Conservation (phyloP, 2,113 vertebrate genomes). For the Albula glossodonta region DNA sequence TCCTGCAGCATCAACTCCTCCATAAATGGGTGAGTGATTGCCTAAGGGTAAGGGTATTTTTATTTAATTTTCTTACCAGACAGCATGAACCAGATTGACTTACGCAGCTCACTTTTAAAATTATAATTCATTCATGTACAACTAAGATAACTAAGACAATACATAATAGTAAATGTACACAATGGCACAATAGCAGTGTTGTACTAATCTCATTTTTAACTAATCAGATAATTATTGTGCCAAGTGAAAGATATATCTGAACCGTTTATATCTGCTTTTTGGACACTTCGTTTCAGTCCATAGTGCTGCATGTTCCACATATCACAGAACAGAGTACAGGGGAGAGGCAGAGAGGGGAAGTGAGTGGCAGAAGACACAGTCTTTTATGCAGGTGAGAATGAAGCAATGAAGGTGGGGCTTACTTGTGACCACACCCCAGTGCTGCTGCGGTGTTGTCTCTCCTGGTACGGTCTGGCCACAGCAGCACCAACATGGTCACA, state of each 20-base stretch:
- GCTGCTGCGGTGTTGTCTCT: background rate
- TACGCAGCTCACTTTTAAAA: background rate
- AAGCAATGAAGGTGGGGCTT: background rate
- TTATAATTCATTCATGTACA: background rate
- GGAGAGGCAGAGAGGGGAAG: background rate
- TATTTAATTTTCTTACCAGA: background rate
- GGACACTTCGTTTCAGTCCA: background rate
- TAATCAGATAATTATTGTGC: background rate
- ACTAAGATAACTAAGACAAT: no score
- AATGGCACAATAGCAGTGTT: background rate
- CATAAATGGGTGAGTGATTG: background rate
- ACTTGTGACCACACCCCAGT: conserved; percentile 14
- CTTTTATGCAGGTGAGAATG: background rate
- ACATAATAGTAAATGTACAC: background rate
- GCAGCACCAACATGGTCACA: background rate
- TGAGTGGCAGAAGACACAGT: background rate
- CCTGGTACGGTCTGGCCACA: background rate
- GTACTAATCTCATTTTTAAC: background rate
- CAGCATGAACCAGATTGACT: background rate
- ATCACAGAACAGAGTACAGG: background rate
- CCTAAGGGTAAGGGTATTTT: background rate
- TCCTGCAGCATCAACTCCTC: background rate
- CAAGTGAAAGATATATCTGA: background rate
- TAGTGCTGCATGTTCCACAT: background rate
- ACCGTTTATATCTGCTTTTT: background rate